A percentile compares a stretch with the other conserved stretches of the same genome.
Conservation (phyloP, 2,888 invertebrate species). For the Meteorus cinctellus region DNA sequence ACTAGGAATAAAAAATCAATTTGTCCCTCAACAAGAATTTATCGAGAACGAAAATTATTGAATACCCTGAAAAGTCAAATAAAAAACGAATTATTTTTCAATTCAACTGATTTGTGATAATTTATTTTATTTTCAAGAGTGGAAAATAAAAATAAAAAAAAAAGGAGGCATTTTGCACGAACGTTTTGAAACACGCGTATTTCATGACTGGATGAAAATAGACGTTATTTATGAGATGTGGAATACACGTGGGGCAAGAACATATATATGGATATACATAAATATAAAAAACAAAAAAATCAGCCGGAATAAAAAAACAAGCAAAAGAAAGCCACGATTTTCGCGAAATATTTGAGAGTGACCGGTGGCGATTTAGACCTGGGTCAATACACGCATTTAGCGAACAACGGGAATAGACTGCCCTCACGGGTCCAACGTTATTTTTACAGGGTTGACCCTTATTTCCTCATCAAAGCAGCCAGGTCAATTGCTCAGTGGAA, state of each 20-base stretch:
- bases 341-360: conserved; percentile 10
- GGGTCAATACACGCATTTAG: conserved; percentile 21
- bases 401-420: background rate
- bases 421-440: conserved; percentile 2
- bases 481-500: conserved; percentile 18
- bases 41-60: too few relatives aligned
- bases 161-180: background rate
- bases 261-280: conserved; percentile 15
- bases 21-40: too few relatives aligned
- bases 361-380: conserved; percentile 8
- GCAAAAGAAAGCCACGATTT: background rate
- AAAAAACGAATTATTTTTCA: too few relatives aligned
- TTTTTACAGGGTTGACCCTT: conserved; percentile 22
- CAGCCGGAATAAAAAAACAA: background rate
- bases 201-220: conserved; percentile 5
- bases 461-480: conserved; percentile 8
- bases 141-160: background rate
- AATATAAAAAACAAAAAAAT: conserved; percentile 2
- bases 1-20: too few relatives aligned
- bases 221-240: conserved; percentile 11
- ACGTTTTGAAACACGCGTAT: conserved; percentile 9
- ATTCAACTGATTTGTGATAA: too few relatives aligned
- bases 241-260: background rate
- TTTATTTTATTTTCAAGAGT: background rate
- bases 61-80: too few relatives aligned